Conservation (phyloP, 2,888 invertebrate genomes). For the Pammene aurita region DNA sequence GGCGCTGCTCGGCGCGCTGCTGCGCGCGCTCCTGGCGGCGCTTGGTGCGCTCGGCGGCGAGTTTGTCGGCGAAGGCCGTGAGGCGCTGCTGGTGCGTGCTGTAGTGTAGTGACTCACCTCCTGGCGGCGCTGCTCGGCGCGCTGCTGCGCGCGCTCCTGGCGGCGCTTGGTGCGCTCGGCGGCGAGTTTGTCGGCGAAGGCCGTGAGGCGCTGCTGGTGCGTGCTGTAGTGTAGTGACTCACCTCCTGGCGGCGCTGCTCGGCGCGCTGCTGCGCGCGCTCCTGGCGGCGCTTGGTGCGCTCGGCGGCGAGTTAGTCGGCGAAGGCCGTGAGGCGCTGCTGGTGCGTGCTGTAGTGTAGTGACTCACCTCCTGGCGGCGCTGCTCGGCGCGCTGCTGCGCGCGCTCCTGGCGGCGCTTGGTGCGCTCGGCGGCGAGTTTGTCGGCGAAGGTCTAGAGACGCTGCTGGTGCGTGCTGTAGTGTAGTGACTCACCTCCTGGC, state of each 20-base stretch:
- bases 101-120: conserved; percentile 56
- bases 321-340: conserved; percentile 85
- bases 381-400: too few relatives aligned
- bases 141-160: conserved; percentile 65
- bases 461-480: too few relatives aligned
- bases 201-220: conserved; percentile 79
- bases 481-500: too few relatives aligned
- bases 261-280: conserved; percentile 65
- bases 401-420: too few relatives aligned
- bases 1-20: too few relatives aligned
- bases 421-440: too few relatives aligned
- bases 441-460: too few relatives aligned
- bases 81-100: conserved; percentile 58
- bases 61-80: conserved; percentile 86
- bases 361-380: too few relatives aligned
- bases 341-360: conserved; percentile 71
- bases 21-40: too few relatives aligned
- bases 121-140: conserved; percentile 78
- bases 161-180: conserved; percentile 75
- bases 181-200: conserved; percentile 85
- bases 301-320: conserved; percentile 82
- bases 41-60: conserved; percentile 64
- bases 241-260: conserved; percentile 81
- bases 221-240: conserved; percentile 69
- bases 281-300: conserved; percentile 64